Evolutionary conservation across 2,797 vertebrate genomes (phyloP).

Genomic region (Rhynchonycteris naso): DNA sequence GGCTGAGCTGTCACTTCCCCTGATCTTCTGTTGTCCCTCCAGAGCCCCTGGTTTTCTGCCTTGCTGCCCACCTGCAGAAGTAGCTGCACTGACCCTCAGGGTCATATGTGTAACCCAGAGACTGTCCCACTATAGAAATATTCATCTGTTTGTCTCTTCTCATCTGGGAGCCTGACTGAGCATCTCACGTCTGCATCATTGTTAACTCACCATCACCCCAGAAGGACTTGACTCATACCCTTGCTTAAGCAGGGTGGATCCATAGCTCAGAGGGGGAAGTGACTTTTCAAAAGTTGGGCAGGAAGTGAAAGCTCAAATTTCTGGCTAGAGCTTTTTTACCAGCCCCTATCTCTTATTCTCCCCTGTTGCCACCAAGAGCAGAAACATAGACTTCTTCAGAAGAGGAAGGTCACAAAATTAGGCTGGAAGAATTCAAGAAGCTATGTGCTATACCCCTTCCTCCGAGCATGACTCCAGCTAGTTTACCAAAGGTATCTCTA

Average conservation of each 20-base stretch:
- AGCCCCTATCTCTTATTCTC: background rate
- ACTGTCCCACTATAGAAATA: background rate
- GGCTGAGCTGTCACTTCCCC: background rate
- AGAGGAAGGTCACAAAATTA: background rate
- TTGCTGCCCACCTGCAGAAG: background rate
- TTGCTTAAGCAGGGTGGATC: background rate
- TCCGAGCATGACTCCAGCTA: background rate
- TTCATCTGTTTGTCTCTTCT: background rate
- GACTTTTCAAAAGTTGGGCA: slow-evolving; percentile 1
- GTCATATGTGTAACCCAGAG: background rate
- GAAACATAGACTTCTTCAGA: background rate
- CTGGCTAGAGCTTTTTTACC: background rate
- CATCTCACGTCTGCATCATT: background rate
- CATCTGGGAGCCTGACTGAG: background rate
- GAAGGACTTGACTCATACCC: background rate
- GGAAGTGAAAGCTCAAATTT: background rate
- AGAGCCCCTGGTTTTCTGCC: background rate
- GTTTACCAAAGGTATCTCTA: background rate
- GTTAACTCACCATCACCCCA: background rate
- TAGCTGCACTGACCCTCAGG: background rate
- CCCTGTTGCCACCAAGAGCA: background rate
- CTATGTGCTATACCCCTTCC: background rate
- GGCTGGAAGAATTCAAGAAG: background rate
- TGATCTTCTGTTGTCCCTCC: background rate
- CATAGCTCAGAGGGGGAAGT: background rate